Evolutionary conservation across 1,140 invertebrate genomes (phyloP).

Genomic region (Monochamus saltuarius): DNA sequence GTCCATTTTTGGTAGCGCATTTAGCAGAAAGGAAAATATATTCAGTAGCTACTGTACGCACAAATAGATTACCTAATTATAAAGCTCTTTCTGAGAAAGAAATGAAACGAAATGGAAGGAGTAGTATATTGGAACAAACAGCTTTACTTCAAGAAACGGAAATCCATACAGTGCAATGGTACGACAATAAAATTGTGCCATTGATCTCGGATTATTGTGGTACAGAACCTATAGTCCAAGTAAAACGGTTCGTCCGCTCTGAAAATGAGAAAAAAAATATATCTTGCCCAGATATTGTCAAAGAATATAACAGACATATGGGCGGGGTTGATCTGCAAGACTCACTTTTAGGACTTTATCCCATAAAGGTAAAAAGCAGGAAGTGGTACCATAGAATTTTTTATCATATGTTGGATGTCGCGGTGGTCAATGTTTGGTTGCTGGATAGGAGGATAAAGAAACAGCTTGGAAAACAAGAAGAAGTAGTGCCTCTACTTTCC

Average conservation of each 20-base stretch:
- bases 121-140: not conserved
- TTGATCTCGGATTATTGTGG: conserved; percentile 50
- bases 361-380: conserved; percentile 50
- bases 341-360: conserved; percentile 51
- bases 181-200: conserved; percentile 24
- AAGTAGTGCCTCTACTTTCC: conserved; percentile 10
- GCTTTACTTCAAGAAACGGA: not conserved
- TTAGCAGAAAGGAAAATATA: not conserved
- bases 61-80: no score
- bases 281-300: conserved; percentile 51
- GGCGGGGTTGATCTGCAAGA: conserved; percentile 54
- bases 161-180: conserved; percentile 19
- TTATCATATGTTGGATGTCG: conserved; percentile 52
- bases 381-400: conserved; percentile 53
- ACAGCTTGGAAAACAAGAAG: not conserved
- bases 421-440: conserved; percentile 23
- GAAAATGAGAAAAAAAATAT: conserved; percentile 47
- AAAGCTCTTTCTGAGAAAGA: not conserved
- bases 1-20: not conserved
- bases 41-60: not conserved
- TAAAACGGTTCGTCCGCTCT: conserved; percentile 47
- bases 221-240: conserved; percentile 45
- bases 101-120: not conserved
- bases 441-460: no score
- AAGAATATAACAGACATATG: conserved; percentile 56